Percentiles rank a stretch among this genome's conserved stretches.
Conservation (phyloP, 2,797 vertebrate genomes). For the Liasis olivaceus region DNA sequence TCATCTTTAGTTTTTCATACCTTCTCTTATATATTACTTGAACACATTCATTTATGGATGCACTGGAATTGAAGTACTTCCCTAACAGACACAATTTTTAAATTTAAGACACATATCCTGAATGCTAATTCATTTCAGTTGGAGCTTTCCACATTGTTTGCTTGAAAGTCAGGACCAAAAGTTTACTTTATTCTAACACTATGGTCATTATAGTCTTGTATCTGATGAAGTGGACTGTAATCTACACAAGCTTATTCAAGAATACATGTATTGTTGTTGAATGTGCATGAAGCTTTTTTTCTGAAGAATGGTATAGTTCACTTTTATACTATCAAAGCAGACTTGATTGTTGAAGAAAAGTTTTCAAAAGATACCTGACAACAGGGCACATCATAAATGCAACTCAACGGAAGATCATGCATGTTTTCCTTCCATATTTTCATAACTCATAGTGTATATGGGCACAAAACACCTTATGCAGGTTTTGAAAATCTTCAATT, state of each 20-base stretch:
- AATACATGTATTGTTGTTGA: not conserved
- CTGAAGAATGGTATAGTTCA: not conserved
- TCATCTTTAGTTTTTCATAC: not conserved
- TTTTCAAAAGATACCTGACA: not conserved
- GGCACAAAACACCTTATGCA: not conserved
- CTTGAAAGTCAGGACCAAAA: not conserved
- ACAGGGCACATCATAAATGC: not conserved
- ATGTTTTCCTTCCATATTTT: not conserved
- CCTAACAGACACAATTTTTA: not conserved
- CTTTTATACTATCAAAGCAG: not conserved
- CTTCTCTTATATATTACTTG: not conserved
- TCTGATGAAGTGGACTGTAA: too few species aligned
- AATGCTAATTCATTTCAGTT: not conserved
- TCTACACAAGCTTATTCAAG: too few species aligned
- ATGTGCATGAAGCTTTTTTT: not conserved
- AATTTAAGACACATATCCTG: not conserved
- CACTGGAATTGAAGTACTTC: not conserved
- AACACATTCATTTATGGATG: not conserved
- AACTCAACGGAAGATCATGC: not conserved
- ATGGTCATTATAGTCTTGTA: too few species aligned
- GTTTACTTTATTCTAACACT: not conserved
- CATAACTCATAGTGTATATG: not conserved
- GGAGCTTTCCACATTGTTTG: not conserved
- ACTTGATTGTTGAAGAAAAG: not conserved
- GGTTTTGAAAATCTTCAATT: not conserved